Evolutionary conservation across 1,140 invertebrate species (phyloP).

Genomic region (Drosophila tropicalis): DNA sequence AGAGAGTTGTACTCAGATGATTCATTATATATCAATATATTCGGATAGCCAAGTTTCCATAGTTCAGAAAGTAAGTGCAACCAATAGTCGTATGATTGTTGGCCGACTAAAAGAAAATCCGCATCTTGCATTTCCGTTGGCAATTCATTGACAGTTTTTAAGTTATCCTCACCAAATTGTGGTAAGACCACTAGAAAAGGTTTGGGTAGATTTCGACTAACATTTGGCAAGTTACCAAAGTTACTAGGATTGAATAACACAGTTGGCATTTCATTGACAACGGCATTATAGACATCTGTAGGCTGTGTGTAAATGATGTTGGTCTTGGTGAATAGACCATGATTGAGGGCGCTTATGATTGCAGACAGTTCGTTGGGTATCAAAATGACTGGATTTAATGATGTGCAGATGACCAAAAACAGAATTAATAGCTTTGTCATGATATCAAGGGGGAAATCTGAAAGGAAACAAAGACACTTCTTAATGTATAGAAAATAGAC

Average conservation of each 20-base stretch:
- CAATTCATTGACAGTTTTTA: conserved; percentile 6
- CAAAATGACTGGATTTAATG: background rate
- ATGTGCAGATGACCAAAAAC: background rate
- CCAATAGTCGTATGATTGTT: conserved; percentile 13
- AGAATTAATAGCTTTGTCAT: background rate
- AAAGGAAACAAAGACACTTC: background rate
- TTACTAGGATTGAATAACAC: background rate
- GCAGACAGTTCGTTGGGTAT: background rate
- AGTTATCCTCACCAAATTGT: background rate
- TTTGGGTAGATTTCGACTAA: background rate
- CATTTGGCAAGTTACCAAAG: background rate
- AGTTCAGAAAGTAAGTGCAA: conserved; percentile 2
- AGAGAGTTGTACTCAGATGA: background rate
- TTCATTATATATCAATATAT: conserved; percentile 36
- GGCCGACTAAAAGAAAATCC: conserved; percentile 30
- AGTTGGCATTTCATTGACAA: background rate
- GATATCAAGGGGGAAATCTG: background rate
- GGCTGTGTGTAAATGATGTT: conserved; percentile 28
- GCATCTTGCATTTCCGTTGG: conserved; percentile 22
- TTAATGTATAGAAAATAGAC: too few relatives aligned
- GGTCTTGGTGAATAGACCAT: conserved; percentile 16
- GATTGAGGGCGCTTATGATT: conserved; percentile 21
- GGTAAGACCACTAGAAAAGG: conserved; percentile 32
- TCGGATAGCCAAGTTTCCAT: conserved; percentile 35
- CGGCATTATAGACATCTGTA: background rate